Percentiles rank a stretch among this genome's conserved stretches.
Evolutionary conservation across 1,140 invertebrate species (phyloP).

Genomic region (Hydropsyche tenuis): DNA sequence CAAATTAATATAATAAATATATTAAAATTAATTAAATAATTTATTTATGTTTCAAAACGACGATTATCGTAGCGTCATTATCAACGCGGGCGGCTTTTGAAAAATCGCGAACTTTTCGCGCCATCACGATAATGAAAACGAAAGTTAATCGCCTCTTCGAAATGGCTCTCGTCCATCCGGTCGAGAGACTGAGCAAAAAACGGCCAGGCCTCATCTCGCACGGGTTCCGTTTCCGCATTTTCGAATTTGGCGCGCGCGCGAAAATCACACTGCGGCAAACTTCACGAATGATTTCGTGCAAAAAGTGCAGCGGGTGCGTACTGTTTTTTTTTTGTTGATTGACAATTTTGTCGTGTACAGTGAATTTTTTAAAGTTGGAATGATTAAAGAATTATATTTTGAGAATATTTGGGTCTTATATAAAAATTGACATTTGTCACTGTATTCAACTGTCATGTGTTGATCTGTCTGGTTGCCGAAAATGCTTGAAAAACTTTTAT

Average conservation of each 20-base stretch:
- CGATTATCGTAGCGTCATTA: not conserved
- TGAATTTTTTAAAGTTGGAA: too few relatives aligned
- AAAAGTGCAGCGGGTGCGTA: not conserved
- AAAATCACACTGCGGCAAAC: not conserved
- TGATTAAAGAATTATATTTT: too few relatives aligned
- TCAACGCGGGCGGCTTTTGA: not conserved
- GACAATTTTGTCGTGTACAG: too few relatives aligned
- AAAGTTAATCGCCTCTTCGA: not conserved
- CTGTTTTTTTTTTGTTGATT: too few relatives aligned
- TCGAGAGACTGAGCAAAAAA: not conserved
- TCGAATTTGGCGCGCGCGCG: not conserved
- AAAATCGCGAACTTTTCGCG: not conserved
- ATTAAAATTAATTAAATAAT: too few relatives aligned
- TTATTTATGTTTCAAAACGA: too few relatives aligned
- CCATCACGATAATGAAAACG: not conserved
- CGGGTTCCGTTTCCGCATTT: slow-evolving; percentile 10
- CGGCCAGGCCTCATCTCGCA: not conserved
- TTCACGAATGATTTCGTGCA: not conserved
- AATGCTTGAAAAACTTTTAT: too few relatives aligned
- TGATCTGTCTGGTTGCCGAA: too few relatives aligned
- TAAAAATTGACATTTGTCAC: too few relatives aligned
- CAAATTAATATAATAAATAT: too few relatives aligned
- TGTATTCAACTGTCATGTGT: too few relatives aligned
- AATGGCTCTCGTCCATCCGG: slow-evolving; percentile 7
- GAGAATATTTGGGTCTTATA: too few relatives aligned